Evolutionary conservation across 2,888 invertebrate genomes (phyloP).

Genomic region (Lobophora halterata): DNA sequence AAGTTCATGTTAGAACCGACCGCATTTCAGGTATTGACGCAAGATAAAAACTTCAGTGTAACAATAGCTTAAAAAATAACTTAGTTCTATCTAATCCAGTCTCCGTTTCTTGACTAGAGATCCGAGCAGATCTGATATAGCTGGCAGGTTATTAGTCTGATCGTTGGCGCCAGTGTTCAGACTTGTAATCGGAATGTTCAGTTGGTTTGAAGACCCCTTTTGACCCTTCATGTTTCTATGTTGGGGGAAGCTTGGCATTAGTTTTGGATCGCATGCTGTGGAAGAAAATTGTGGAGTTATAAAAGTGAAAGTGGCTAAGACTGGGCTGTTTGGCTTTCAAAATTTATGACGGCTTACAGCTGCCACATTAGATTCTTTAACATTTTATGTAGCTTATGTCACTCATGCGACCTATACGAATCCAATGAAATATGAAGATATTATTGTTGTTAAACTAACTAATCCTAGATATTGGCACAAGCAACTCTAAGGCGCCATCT

Average conservation of each 20-base stretch:
- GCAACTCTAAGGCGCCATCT: too few relatives aligned
- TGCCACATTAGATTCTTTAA: too few relatives aligned
- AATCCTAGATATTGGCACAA: too few relatives aligned
- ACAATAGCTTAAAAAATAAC: not conserved
- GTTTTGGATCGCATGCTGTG: constrained; percentile 95
- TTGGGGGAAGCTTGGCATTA: constrained; percentile 99
- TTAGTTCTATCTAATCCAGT: constrained; percentile 78
- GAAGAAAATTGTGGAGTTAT: not conserved
- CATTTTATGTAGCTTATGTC: too few relatives aligned
- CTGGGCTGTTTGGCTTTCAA: too few relatives aligned
- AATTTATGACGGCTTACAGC: too few relatives aligned
- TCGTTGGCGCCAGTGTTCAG: constrained; percentile 83
- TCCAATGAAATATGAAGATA: too few relatives aligned
- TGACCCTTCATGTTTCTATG: constrained; percentile 91
- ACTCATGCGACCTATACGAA: too few relatives aligned
- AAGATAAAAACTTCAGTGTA: too few relatives aligned
- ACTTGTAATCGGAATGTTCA: constrained; percentile 69
- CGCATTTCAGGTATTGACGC: too few relatives aligned
- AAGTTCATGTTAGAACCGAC: too few relatives aligned
- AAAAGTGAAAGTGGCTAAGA: not conserved
- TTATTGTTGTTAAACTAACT: too few relatives aligned
- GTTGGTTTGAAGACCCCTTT: constrained; percentile 58
- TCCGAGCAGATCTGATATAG: constrained; percentile 91
- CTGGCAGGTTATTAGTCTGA: constrained; percentile 87
- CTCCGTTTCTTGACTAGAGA: constrained; percentile 90